These are phyloP conservation scores for Isurus oxyrinchus DNA, from an alignment of 2,113 vertebrate genomes.

Conservation along the genomic window DNA sequence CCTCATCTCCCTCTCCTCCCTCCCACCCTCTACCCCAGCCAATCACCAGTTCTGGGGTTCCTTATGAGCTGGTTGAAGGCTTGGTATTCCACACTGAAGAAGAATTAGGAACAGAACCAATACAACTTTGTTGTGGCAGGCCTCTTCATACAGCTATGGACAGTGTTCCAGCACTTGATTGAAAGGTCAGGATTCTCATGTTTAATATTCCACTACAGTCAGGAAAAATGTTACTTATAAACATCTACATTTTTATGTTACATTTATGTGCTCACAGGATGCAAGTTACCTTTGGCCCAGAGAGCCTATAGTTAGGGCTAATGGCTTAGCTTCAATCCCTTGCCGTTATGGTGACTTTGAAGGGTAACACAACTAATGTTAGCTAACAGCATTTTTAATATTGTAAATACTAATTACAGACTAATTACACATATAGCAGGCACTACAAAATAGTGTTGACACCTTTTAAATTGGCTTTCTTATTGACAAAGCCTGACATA, in stretches of 20 bases:
- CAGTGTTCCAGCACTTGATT: not conserved
- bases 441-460: not conserved
- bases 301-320: not conserved
- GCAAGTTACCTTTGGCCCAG: not conserved
- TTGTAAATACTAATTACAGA: not conserved
- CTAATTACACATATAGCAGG: not conserved
- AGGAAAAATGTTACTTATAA: too few species aligned
- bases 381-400: not conserved
- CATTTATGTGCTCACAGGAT: not conserved
- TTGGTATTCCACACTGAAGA: not conserved
- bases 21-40: not conserved
- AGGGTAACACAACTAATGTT: not conserved
- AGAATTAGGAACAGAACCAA: not conserved
- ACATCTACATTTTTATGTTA: too few species aligned
- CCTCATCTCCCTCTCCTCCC: not conserved
- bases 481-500: too few species aligned
- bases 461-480: not conserved
- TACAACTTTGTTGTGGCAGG: not conserved
- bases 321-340: too few species aligned
- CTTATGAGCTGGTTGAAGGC: not conserved
- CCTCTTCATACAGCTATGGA: not conserved
- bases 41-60: not conserved
- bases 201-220: too few species aligned
- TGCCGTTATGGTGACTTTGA: not conserved
- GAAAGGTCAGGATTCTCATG: not conserved